phyloP scores from a whole-genome alignment of 2,888 invertebrate species.

The Papilio demoleus region DNA sequence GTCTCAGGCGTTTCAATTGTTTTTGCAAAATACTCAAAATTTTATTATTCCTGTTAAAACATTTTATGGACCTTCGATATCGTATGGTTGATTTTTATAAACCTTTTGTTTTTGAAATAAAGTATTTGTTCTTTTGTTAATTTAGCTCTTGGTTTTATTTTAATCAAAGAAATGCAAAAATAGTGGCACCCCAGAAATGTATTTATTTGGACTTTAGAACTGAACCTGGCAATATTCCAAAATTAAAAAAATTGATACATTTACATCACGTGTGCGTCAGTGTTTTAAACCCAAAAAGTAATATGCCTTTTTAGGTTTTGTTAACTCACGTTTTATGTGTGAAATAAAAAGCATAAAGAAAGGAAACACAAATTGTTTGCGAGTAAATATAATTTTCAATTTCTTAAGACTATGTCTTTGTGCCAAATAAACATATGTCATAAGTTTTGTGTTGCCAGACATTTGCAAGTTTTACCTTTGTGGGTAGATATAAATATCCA shows the following conservation, averaged over 20 bases:
- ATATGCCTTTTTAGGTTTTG: slow-evolving; percentile 3
- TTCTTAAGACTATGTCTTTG: not conserved
- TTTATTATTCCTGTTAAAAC: slow-evolving; percentile 46
- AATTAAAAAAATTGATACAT: not conserved
- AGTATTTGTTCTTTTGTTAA: slow-evolving; percentile 10
- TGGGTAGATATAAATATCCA: slow-evolving; percentile 1
- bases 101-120: slow-evolving; percentile 7
- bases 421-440: not conserved
- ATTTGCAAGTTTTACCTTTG: not conserved
- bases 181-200: not conserved
- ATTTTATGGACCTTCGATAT: slow-evolving; percentile 33
- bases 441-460: not conserved
- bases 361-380: not conserved
- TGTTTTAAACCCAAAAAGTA: not conserved
- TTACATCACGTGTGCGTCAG: not conserved
- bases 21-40: slow-evolving; percentile 55
- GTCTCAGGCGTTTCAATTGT: slow-evolving; percentile 67
- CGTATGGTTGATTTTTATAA: slow-evolving; percentile 29
- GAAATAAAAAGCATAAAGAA: not conserved
- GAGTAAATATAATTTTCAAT: not conserved
- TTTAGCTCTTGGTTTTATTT: slow-evolving; percentile 7
- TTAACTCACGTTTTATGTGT: not conserved
- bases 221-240: not conserved
- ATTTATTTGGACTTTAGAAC: not conserved
- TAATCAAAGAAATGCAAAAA: no score